Evolutionary conservation across 1,140 invertebrate species (phyloP).

Genomic region (Sarcophaga bullata): DNA sequence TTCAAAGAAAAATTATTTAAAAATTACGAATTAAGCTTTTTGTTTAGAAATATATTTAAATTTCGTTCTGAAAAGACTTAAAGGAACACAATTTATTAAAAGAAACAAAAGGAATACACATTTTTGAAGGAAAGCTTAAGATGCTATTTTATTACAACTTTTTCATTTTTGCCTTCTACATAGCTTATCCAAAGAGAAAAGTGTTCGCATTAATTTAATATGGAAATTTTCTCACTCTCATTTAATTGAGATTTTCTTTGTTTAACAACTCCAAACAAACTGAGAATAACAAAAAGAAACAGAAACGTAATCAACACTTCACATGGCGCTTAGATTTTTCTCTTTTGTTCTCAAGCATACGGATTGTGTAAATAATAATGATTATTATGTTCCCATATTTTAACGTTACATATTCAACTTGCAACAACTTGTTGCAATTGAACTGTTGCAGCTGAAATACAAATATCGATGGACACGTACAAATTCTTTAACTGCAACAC

Average conservation of each 20-base stretch:
- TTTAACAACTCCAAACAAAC: neutral
- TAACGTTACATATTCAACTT: slow-evolving; percentile 19
- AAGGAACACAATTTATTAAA: no score
- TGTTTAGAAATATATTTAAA: no score
- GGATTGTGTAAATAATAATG: neutral
- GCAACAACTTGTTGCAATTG: neutral
- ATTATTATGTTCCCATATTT: slow-evolving; percentile 28
- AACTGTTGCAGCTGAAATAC: neutral
- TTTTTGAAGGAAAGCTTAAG: no score
- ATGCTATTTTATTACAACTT: no score
- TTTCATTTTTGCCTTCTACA: neutral
- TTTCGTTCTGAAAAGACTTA: no score
- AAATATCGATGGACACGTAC: slow-evolving; percentile 36
- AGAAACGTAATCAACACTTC: neutral
- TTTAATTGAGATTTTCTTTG: neutral
- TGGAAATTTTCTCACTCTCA: slow-evolving; percentile 19
- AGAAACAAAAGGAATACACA: no score
- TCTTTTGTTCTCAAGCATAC: neutral
- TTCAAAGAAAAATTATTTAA: no score
- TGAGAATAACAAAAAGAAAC: slow-evolving; percentile 1
- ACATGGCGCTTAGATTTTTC: neutral
- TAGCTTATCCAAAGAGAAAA: neutral
- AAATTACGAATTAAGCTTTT: no score
- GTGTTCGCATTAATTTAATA: slow-evolving; percentile 27
- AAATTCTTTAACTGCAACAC: slow-evolving; percentile 16